These are phyloP conservation scores for Percopsis omiscomaycus DNA, from an alignment of 2,797 vertebrate genomes.

Conservation along the genomic window DNA sequence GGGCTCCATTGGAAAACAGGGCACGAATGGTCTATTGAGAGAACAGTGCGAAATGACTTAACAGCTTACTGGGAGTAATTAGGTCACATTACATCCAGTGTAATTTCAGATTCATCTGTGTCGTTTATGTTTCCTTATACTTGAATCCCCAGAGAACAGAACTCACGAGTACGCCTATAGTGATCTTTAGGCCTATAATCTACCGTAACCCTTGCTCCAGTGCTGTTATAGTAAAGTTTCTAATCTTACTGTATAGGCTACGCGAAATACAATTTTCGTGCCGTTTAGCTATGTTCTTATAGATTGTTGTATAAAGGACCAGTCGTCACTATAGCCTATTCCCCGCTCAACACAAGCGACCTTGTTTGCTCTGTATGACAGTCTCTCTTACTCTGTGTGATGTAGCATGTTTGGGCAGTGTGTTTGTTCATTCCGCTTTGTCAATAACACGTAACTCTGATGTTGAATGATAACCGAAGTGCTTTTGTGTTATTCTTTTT, in stretches of 20 bases:
- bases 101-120: conserved; percentile 75
- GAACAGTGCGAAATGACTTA: conserved; percentile 72
- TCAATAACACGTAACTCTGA: conserved; percentile 75
- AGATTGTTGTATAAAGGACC: conserved; percentile 54
- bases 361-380: conserved; percentile 76
- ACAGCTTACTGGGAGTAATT: conserved; percentile 79
- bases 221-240: conserved; percentile 10
- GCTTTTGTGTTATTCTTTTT: conserved; percentile 37
- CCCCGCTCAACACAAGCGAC: not conserved
- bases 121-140: conserved; percentile 74
- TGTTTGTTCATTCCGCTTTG: conserved; percentile 76
- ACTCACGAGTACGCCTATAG: conserved; percentile 43
- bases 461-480: conserved; percentile 72
- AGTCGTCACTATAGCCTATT: conserved; percentile 40
- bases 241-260: not conserved
- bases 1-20: conserved; percentile 68
- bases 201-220: conserved; percentile 32
- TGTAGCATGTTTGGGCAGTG: conserved; percentile 72
- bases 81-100: conserved; percentile 79
- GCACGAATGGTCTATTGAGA: conserved; percentile 72
- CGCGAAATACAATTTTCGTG: conserved; percentile 19
- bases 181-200: conserved; percentile 52
- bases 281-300: conserved; percentile 52
- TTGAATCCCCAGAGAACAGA: conserved; percentile 64
- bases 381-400: conserved; percentile 71